Percentiles rank a stretch among this genome's conserved stretches.
These are phyloP conservation scores for Ctenodactylus gundi DNA, from an alignment of 2,113 vertebrate species.

Conservation along the genomic window DNA sequence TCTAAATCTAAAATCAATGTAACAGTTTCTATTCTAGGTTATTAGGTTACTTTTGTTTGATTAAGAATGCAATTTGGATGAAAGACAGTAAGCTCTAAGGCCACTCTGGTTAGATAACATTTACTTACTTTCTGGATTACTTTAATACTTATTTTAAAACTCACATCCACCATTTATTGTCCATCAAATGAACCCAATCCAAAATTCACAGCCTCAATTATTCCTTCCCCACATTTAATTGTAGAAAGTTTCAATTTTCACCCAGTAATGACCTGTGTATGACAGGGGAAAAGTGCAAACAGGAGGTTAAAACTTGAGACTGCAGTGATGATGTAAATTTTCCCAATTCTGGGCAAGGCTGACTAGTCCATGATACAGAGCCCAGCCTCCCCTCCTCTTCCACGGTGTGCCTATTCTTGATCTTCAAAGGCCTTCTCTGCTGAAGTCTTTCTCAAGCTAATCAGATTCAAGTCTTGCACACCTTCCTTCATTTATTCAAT, in stretches of 20 bases:
- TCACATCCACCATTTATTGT: neutral
- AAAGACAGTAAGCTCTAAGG: neutral
- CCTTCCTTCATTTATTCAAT: neutral
- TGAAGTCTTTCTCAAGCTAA: neutral
- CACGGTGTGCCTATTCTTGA: neutral
- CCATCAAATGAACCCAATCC: neutral
- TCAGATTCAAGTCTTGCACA: neutral
- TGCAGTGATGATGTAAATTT: neutral
- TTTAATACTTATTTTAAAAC: constrained; percentile 1
- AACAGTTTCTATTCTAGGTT: neutral
- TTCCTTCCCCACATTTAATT: constrained; percentile 8
- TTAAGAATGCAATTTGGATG: neutral
- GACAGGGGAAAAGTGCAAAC: neutral
- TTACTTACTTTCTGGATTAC: neutral
- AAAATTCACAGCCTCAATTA: neutral
- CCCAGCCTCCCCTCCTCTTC: neutral
- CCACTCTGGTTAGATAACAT: neutral
- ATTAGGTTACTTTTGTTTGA: neutral
- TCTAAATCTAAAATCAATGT: neutral
- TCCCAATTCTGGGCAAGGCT: neutral
- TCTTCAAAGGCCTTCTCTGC: neutral
- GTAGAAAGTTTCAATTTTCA: neutral
- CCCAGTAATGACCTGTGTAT: neutral
- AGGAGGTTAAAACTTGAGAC: neutral
- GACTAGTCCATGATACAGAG: too few relatives aligned